These are phyloP conservation scores for Eueides isabella DNA, from an alignment of 1,140 invertebrate species.

Conservation along the genomic window DNA sequence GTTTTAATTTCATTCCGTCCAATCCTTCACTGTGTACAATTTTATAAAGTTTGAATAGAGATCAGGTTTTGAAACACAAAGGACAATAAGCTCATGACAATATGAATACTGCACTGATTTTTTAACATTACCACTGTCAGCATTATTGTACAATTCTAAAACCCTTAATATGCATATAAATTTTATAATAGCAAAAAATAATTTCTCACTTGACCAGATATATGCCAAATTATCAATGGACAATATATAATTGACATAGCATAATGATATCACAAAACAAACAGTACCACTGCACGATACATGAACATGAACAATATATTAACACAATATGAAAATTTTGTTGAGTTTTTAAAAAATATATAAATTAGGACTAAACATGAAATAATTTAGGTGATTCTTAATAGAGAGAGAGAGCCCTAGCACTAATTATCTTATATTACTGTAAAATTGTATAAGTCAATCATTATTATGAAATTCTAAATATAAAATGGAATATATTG, in stretches of 20 bases:
- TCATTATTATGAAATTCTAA: slow-evolving; percentile 35
- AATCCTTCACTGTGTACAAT: slow-evolving; percentile 57
- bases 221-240: slow-evolving; percentile 73
- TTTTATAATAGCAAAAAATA: slow-evolving; percentile 67
- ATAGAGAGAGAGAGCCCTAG: slow-evolving; percentile 35
- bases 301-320: slow-evolving; percentile 47
- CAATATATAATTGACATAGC: slow-evolving; percentile 78
- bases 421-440: slow-evolving; percentile 34
- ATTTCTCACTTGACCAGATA: slow-evolving; percentile 73
- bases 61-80: slow-evolving; percentile 69
- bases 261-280: slow-evolving; percentile 74
- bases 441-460: slow-evolving; percentile 38
- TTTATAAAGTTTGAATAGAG: slow-evolving; percentile 75
- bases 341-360: slow-evolving; percentile 24
- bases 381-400: slow-evolving; percentile 24
- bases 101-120: slow-evolving; percentile 35
- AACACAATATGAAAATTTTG: slow-evolving; percentile 26
- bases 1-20: slow-evolving; percentile 31
- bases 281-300: slow-evolving; percentile 56
- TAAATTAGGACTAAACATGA: slow-evolving; percentile 28
- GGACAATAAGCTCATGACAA: slow-evolving; percentile 64
- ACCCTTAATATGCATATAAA: slow-evolving; percentile 60
- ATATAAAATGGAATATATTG: slow-evolving; percentile 40
- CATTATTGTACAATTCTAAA: slow-evolving; percentile 55
- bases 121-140: slow-evolving; percentile 40